Percentiles rank a stretch among this genome's conserved stretches.
phyloP scores from a whole-genome alignment of 2,113 vertebrate genomes.

The Columba livia region DNA sequence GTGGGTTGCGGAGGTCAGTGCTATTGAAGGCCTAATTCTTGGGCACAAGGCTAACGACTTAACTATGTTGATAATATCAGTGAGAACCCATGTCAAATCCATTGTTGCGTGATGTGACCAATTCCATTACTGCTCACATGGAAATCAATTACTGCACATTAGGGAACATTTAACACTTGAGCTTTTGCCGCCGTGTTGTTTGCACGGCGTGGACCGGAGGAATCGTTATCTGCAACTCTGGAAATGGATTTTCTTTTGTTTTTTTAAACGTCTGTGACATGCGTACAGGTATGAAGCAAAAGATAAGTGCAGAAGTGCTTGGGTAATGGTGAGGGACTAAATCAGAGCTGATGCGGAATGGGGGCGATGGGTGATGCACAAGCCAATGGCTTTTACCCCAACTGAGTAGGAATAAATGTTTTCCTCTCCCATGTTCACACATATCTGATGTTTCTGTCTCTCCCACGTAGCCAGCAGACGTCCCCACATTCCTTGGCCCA shows the following conservation, averaged over 20 bases:
- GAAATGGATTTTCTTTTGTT: not conserved
- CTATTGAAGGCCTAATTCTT: not conserved
- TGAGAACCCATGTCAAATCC: conserved; percentile 63
- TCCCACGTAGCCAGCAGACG: not conserved
- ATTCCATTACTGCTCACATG: conserved; percentile 56
- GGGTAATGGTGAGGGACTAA: not conserved
- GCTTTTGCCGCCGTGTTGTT: conserved; percentile 50
- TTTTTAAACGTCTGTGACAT: not conserved
- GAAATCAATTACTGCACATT: conserved; percentile 73
- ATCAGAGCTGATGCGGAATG: not conserved
- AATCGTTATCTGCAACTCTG: conserved; percentile 42
- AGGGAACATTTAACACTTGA: conserved; percentile 65
- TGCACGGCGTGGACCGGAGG: not conserved
- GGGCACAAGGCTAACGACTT: not conserved
- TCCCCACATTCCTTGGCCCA: accelerated
- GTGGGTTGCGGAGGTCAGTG: not conserved
- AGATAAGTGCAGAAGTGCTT: accelerated
- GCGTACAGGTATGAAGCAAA: accelerated
- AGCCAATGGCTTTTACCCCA: not conserved
- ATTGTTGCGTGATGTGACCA: conserved; percentile 54
- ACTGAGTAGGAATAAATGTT: not conserved
- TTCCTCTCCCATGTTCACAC: not conserved
- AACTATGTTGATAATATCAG: conserved; percentile 57
- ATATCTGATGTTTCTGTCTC: not conserved
- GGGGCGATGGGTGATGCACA: not conserved